Conservation (phyloP, 2,113 vertebrate genomes). For the Cryptomyrus ogoouensis region DNA sequence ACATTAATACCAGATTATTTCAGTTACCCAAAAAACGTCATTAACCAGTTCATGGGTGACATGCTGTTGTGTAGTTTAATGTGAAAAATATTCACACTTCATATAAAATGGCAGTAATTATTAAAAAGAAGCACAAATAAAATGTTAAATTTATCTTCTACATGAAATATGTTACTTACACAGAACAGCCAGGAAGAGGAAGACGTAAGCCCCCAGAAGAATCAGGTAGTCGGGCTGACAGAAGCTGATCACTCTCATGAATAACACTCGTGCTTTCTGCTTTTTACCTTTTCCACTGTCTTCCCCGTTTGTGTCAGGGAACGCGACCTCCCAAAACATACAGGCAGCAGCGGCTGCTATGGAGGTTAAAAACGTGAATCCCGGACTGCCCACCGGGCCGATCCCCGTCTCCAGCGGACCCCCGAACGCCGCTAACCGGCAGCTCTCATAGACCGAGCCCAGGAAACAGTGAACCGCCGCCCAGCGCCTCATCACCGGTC, state of each 20-base stretch:
- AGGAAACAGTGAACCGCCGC: constrained; percentile 34
- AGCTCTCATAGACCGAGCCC: constrained; percentile 48
- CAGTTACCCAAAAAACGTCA: constrained; percentile 3
- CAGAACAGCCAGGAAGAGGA: constrained; percentile 55
- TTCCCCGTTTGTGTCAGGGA: constrained; percentile 39
- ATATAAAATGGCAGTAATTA: background rate
- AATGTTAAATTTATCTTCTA: background rate
- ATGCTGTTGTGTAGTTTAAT: background rate
- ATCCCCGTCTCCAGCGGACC: constrained; percentile 18
- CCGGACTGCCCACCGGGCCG: constrained; percentile 16
- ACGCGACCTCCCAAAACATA: constrained; percentile 56
- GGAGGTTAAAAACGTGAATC: constrained; percentile 38
- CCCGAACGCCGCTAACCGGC: constrained; percentile 16
- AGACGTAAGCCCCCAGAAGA: constrained; percentile 46
- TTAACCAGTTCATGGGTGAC: background rate
- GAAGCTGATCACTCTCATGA: constrained; percentile 51
- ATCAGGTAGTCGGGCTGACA: constrained; percentile 37
- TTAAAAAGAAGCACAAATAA: background rate
- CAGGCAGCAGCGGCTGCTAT: constrained; percentile 47
- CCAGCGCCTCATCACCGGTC: constrained; percentile 29
- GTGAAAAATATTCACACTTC: background rate
- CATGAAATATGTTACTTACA: constrained; percentile 51
- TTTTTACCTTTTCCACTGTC: constrained; percentile 5
- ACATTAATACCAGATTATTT: background rate
- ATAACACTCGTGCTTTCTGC: constrained; percentile 43